These are phyloP conservation scores for Cranoglanis bouderius DNA, from an alignment of 2,113 vertebrate genomes.

Conservation along the genomic window DNA sequence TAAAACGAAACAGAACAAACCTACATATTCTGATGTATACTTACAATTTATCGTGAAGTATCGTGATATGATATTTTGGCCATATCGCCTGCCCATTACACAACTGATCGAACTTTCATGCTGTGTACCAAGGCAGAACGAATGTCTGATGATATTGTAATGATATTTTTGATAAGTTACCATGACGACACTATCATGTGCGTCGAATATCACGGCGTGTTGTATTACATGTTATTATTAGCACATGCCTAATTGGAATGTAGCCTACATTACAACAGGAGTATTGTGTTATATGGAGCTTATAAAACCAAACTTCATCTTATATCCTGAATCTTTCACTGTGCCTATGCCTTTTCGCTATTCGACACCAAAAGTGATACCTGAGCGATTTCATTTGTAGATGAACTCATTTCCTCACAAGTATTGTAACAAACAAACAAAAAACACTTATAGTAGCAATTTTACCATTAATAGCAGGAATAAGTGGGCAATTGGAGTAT, in stretches of 20 bases:
- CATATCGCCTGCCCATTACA: background rate
- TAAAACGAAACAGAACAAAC: background rate
- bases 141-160: background rate
- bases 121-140: background rate
- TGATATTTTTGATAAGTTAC: too few relatives aligned
- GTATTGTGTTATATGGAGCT: background rate
- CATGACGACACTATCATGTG: background rate
- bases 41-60: background rate
- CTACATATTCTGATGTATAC: background rate
- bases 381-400: constrained; percentile 13
- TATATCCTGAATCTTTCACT: background rate
- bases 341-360: background rate
- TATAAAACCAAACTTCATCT: background rate
- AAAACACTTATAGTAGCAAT: background rate
- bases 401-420: background rate
- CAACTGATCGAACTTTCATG: background rate
- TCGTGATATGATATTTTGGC: background rate
- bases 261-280: background rate
- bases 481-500: background rate
- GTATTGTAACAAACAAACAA: background rate
- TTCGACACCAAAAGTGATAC: background rate
- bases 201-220: background rate
- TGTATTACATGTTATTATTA: background rate
- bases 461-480: background rate
- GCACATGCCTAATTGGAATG: background rate